Evolutionary conservation across 1,140 invertebrate genomes (phyloP).

Genomic region (Hormaphis cornu): DNA sequence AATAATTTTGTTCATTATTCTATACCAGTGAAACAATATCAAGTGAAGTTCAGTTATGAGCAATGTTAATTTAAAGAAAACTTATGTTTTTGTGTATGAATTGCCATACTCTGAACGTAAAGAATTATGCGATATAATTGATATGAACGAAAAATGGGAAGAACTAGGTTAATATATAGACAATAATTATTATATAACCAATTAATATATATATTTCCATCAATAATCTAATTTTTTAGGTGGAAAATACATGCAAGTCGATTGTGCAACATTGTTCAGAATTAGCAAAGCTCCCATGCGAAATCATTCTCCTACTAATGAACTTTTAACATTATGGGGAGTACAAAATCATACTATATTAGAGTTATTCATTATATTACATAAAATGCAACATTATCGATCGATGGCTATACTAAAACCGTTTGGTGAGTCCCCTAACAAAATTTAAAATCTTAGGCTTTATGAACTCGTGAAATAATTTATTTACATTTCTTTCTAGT

Average conservation of each 20-base stretch:
- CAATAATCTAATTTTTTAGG: constrained; percentile 41
- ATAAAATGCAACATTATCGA: constrained; percentile 59
- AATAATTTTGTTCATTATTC: neutral
- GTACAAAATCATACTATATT: constrained; percentile 67
- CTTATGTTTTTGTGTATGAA: constrained; percentile 54
- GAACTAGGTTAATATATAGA: constrained; percentile 53
- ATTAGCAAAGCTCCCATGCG: constrained; percentile 44
- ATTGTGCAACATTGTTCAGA: constrained; percentile 44
- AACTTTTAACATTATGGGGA: constrained; percentile 66
- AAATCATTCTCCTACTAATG: constrained; percentile 59
- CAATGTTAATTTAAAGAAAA: neutral
- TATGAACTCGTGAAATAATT: neutral
- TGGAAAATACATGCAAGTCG: constrained; percentile 47
- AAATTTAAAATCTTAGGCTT: neutral
- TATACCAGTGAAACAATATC: no score
- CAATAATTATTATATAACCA: neutral
- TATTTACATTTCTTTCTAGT: constrained; percentile 43
- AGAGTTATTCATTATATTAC: constrained; percentile 64
- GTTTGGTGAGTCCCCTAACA: constrained; percentile 43
- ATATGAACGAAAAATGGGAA: constrained; percentile 68
- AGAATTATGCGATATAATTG: constrained; percentile 63
- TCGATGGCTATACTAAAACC: constrained; percentile 57
- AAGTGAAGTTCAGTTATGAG: neutral
- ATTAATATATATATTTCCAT: neutral
- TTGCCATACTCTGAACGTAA: constrained; percentile 57